Conservation (phyloP, 2,888 invertebrate species). For the Lysandra coridon region DNA sequence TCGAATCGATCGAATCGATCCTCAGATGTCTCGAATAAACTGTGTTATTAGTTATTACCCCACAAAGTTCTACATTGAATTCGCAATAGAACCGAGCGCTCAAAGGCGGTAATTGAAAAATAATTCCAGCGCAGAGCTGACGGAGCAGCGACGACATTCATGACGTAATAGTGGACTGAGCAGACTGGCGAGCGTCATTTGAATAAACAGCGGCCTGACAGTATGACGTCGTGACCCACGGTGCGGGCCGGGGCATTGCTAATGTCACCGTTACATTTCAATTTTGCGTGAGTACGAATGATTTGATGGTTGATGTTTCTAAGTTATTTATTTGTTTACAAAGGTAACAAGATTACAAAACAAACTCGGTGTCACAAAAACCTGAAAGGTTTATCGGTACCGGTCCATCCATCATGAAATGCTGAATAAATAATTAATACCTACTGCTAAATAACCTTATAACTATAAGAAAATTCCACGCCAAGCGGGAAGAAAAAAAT, state of each 20-base stretch:
- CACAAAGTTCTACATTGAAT: background rate
- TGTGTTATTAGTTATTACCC: conserved; percentile 1
- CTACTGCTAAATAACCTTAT: no score
- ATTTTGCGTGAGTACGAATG: background rate
- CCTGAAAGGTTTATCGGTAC: no score
- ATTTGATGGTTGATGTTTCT: background rate
- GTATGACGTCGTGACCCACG: background rate
- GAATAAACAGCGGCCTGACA: conserved; percentile 9
- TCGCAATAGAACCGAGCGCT: background rate
- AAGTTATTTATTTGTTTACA: no score
- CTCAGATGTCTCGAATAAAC: background rate
- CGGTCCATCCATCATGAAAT: no score
- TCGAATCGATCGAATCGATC: no score
- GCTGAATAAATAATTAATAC: no score
- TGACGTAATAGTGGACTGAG: background rate
- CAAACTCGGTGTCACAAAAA: no score
- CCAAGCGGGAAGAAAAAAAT: no score
- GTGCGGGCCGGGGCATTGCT: background rate
- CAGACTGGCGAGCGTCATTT: background rate
- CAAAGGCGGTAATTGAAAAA: conserved; percentile 22
- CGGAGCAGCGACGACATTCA: background rate
- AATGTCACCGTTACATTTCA: background rate
- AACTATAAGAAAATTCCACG: no score
- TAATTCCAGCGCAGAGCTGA: background rate
- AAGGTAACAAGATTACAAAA: no score